Percentiles rank a stretch among this genome's conserved stretches.
Evolutionary conservation across 1,140 invertebrate species (phyloP).

Genomic region (Dendroctonus valens): DNA sequence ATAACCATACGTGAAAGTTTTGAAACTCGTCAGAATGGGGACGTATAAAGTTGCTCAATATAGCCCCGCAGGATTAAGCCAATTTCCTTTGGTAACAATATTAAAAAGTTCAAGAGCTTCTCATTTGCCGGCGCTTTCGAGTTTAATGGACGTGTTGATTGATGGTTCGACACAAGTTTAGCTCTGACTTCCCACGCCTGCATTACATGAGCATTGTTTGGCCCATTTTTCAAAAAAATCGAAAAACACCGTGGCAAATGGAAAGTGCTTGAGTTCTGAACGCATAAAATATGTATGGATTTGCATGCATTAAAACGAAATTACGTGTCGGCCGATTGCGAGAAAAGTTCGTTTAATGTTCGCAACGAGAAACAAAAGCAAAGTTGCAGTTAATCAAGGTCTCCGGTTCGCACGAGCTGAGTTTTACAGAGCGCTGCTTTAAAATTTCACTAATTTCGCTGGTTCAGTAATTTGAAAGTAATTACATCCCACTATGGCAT

Average conservation of each 20-base stretch:
- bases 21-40: too few species aligned
- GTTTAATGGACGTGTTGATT: too few species aligned
- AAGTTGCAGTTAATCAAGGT: conserved; percentile 1
- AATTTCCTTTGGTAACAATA: too few species aligned
- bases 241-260: not conserved
- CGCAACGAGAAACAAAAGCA: not conserved
- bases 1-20: too few species aligned
- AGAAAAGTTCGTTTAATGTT: not conserved
- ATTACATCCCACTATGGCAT: not conserved
- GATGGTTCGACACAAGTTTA: too few species aligned
- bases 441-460: conserved; percentile 1
- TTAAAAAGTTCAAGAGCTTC: too few species aligned
- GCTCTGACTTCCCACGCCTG: too few species aligned
- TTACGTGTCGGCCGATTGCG: not conserved
- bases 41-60: too few species aligned
- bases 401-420: not conserved
- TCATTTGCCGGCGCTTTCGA: too few species aligned
- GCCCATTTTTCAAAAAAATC: too few species aligned
- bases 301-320: not conserved
- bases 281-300: not conserved
- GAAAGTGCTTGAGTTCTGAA: not conserved
- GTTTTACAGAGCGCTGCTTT: not conserved
- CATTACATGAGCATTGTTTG: too few species aligned
- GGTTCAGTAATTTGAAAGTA: conserved; percentile 3
- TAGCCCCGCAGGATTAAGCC: too few species aligned